Conservation (phyloP, 2,113 vertebrate genomes). For the Manacus vitellinus region DNA sequence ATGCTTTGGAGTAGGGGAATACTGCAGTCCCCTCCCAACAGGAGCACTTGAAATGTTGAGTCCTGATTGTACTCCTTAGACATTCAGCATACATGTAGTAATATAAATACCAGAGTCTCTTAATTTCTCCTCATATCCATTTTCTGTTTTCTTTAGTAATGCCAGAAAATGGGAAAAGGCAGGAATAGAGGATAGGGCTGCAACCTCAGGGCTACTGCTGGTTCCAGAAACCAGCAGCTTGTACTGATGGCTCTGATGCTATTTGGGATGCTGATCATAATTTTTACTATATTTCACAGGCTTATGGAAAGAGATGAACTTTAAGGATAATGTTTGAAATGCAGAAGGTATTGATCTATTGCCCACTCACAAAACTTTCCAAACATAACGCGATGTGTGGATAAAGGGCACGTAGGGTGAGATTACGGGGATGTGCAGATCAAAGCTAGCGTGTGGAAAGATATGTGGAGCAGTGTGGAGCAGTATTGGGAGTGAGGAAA, state of each 20-base stretch:
- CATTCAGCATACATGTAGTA: background rate
- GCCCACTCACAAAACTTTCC: background rate
- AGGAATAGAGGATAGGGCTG: background rate
- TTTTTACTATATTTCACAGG: background rate
- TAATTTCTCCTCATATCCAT: background rate
- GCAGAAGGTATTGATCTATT: background rate
- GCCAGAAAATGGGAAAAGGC: background rate
- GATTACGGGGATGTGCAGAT: background rate
- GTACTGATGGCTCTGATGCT: background rate
- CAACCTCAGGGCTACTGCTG: rapidly evolving
- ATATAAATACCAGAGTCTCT: background rate
- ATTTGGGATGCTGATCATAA: rapidly evolving
- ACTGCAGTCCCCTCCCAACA: background rate
- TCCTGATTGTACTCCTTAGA: background rate
- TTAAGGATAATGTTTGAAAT: background rate
- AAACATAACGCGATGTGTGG: background rate
- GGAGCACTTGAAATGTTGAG: background rate
- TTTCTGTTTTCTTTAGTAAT: background rate
- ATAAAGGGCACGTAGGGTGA: rapidly evolving
- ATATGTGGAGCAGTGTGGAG: background rate
- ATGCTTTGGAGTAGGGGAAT: background rate
- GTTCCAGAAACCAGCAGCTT: background rate
- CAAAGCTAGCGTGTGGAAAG: background rate
- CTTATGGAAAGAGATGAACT: background rate
- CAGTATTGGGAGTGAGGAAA: background rate